phyloP scores from a whole-genome alignment of 2,797 vertebrate species.

The Lates japonicus region DNA sequence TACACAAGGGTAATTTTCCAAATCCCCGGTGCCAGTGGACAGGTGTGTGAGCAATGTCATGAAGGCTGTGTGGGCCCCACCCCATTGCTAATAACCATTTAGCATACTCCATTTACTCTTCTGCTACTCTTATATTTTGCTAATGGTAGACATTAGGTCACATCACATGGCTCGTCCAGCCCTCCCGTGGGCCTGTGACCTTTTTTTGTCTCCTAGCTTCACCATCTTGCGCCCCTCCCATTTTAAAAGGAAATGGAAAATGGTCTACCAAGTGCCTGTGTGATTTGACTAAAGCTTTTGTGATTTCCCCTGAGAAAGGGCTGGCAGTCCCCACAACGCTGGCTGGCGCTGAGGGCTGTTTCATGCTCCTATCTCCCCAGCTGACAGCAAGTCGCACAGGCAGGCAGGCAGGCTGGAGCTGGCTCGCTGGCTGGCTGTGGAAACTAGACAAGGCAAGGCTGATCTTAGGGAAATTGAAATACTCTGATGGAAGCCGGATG shows the following conservation, averaged over 20 bases:
- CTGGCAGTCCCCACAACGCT: slow-evolving; percentile 75
- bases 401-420: slow-evolving; percentile 50
- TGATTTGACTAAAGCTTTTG: slow-evolving; percentile 83
- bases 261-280: slow-evolving; percentile 70
- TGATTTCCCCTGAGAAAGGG: slow-evolving; percentile 82
- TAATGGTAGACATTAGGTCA: slow-evolving; percentile 72
- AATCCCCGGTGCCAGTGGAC: slow-evolving; percentile 63
- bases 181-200: slow-evolving; percentile 69
- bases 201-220: slow-evolving; percentile 51
- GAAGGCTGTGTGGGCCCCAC: slow-evolving; percentile 48
- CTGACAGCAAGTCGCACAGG: slow-evolving; percentile 74
- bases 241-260: slow-evolving; percentile 74
- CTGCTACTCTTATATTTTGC: slow-evolving; percentile 65
- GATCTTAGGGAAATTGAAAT: slow-evolving; percentile 81
- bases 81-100: slow-evolving; percentile 75
- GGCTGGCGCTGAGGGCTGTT: slow-evolving; percentile 73
- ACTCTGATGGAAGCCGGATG: slow-evolving; percentile 74
- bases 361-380: slow-evolving; percentile 76
- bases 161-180: slow-evolving; percentile 46
- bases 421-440: slow-evolving; percentile 57
- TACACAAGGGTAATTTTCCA: slow-evolving; percentile 54
- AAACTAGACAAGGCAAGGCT: slow-evolving; percentile 71
- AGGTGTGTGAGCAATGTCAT: slow-evolving; percentile 69
- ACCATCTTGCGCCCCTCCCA: slow-evolving; percentile 21
- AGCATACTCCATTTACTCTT: slow-evolving; percentile 77